Evolutionary conservation across 2,113 vertebrate species (phyloP).

Genomic region (Hippocampus mohnikei): DNA sequence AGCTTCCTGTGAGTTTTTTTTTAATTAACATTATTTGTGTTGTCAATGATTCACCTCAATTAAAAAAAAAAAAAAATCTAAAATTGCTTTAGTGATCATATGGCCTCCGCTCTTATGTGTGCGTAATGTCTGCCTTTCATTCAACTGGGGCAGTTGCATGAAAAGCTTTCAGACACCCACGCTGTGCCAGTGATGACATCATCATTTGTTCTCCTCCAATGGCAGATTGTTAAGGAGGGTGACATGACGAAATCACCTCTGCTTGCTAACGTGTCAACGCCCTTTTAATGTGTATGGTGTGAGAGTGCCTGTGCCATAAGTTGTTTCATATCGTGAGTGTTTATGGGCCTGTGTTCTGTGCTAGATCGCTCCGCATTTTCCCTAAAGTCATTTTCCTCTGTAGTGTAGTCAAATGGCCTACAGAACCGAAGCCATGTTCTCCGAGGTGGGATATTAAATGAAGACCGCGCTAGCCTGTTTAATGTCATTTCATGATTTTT

Average conservation of each 20-base stretch:
- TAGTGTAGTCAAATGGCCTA: slow-evolving; percentile 28
- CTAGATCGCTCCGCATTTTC: slow-evolving; percentile 41
- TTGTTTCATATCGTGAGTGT: slow-evolving; percentile 26
- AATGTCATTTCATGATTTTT: slow-evolving; percentile 21
- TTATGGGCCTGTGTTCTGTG: slow-evolving; percentile 28
- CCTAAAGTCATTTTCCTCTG: slow-evolving; percentile 34
- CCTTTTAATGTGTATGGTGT: slow-evolving; percentile 40
- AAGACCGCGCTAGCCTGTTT: slow-evolving; percentile 21
- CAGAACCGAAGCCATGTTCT: slow-evolving; percentile 1
- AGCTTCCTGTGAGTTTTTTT: slow-evolving; percentile 26
- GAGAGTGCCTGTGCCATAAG: slow-evolving; percentile 12
- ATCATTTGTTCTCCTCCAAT: slow-evolving; percentile 67
- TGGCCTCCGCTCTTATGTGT: slow-evolving; percentile 76
- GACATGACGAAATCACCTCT: slow-evolving; percentile 53
- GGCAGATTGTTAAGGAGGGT: slow-evolving; percentile 42
- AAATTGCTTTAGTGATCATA: slow-evolving; percentile 70
- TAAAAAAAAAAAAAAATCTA: slow-evolving; percentile 50
- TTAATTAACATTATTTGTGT: slow-evolving; percentile 8
- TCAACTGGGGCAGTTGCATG: slow-evolving; percentile 67
- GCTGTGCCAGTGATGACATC: slow-evolving; percentile 78
- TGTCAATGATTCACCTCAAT: slow-evolving; percentile 52
- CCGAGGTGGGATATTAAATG: slow-evolving; percentile 39
- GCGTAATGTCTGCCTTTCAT: slow-evolving; percentile 83
- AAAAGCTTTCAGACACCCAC: slow-evolving; percentile 71
- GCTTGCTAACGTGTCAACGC: slow-evolving; percentile 45